Evolutionary conservation across 2,113 vertebrate genomes (phyloP).

Genomic region (Cricetomys ansorgei): DNA sequence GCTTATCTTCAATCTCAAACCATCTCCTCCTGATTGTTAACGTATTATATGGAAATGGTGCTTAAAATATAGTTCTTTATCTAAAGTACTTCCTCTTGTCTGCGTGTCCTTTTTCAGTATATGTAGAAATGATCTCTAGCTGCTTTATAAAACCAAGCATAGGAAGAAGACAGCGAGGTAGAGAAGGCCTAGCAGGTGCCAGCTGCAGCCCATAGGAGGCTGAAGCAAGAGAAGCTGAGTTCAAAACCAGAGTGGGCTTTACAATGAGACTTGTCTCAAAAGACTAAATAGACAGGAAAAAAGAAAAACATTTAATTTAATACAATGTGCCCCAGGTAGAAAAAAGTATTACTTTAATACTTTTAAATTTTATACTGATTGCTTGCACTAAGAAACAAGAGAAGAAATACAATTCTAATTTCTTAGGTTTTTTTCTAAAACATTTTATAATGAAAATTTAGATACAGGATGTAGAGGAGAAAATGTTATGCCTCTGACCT

Average conservation of each 20-base stretch:
- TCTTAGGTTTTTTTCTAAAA: conserved; percentile 34
- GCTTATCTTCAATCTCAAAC: background rate
- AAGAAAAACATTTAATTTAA: background rate
- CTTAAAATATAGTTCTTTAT: background rate
- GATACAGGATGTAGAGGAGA: background rate
- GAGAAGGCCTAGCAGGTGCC: background rate
- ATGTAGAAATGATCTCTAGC: background rate
- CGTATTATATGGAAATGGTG: background rate
- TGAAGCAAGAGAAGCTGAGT: background rate
- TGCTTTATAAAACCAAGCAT: conserved; percentile 35
- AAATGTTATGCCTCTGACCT: conserved; percentile 31
- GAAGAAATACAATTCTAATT: background rate
- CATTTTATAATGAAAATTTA: conserved; percentile 30
- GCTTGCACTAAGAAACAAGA: conserved; percentile 34
- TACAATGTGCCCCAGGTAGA: background rate
- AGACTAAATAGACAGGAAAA: background rate
- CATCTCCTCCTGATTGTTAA: background rate
- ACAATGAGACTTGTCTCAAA: background rate
- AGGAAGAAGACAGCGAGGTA: background rate
- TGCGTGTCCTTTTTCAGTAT: background rate
- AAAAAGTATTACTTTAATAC: background rate
- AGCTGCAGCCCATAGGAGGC: background rate
- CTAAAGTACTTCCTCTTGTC: conserved; percentile 39
- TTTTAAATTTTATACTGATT: conserved; percentile 29
- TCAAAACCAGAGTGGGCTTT: background rate